These are phyloP conservation scores for Ichneumon xanthorius DNA, from an alignment of 2,888 invertebrate species.

Conservation along the genomic window DNA sequence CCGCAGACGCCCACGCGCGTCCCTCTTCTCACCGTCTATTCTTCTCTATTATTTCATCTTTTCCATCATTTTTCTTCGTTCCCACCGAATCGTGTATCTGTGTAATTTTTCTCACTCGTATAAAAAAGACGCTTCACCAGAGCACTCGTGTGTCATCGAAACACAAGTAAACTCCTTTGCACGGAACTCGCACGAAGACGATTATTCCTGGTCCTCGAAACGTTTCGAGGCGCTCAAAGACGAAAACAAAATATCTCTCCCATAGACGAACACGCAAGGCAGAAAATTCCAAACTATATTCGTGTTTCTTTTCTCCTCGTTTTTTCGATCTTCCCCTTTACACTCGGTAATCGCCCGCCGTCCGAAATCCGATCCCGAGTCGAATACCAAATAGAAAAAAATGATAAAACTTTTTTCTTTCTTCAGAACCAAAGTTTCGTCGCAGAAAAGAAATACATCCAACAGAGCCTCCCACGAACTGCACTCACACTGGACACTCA, in stretches of 20 bases:
- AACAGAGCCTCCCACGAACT: slow-evolving; percentile 16
- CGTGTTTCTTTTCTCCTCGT: too few species aligned
- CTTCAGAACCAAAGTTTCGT: neutral
- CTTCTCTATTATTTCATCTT: slow-evolving; percentile 10
- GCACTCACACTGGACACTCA: slow-evolving; percentile 45
- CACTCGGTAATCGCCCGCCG: too few species aligned
- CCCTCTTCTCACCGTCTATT: slow-evolving; percentile 13
- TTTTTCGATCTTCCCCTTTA: too few species aligned
- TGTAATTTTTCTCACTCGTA: slow-evolving; percentile 25
- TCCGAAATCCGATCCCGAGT: too few species aligned
- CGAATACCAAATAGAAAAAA: neutral
- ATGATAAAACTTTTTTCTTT: too few species aligned
- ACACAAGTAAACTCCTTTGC: too few species aligned
- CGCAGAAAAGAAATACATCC: neutral
- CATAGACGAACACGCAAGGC: too few species aligned
- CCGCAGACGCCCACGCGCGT: slow-evolving; percentile 46
- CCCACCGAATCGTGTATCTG: neutral
- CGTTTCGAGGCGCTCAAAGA: too few species aligned
- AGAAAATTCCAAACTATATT: too few species aligned
- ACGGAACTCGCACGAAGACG: too few species aligned
- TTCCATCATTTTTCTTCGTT: slow-evolving; percentile 11
- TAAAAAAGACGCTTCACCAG: neutral
- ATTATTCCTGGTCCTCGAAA: too few species aligned
- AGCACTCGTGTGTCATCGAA: neutral
- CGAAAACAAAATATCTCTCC: too few species aligned